Evolutionary conservation across 2,888 invertebrate genomes (phyloP), one percentile per base, ranked within the genome.

Genomic region (Pimpla rufipes): DNA sequence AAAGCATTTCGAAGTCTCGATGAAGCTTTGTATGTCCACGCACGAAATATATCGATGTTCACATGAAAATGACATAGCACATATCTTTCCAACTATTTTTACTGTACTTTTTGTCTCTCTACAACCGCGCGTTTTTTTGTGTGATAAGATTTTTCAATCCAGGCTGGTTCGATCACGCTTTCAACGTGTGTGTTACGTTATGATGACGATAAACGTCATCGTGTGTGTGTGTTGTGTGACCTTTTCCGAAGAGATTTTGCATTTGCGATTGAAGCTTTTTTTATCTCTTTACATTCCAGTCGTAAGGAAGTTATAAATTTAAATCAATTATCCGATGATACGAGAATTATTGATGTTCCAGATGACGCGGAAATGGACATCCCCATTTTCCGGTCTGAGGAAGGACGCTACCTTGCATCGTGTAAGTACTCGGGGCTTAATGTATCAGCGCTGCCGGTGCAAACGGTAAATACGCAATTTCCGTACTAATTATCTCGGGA

Each of bases 381-480:
- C 95, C 97, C 97, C 88, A 96, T 96, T 92, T 97, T 98, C 94
- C 96, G 96, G 92, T 97, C 97, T 66, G 97, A 98, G 91, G 97
- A 98, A 93, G 97, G 98, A 90, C 96, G 96, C 94, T 98, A 98
- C 93, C 95, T 98, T 89, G 97, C 98, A 66, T 96, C 96, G 91
- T 96, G 97, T 97, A 95, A 96, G 97, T 95, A 88, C 13, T 45
- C 52, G 18, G 16, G 52, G 3, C 2, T 16, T 59, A 13, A 66
- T 18, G 16, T 18, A 18, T 37, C 35, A 37, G 21, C 37, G 6
- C 11, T 13, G 16, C 55, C 35, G 16, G 37, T 52, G 52, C 3
- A 70, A 29, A 50, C 13, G 8, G 37, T 2, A 21, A 3, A 55
- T 21, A 55, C 35, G n/a, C n/a, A 37, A 37, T 52, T 52, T n/a